Evolutionary conservation across 2,797 vertebrate genomes (phyloP).

Genomic region (Labroides dimidiatus): DNA sequence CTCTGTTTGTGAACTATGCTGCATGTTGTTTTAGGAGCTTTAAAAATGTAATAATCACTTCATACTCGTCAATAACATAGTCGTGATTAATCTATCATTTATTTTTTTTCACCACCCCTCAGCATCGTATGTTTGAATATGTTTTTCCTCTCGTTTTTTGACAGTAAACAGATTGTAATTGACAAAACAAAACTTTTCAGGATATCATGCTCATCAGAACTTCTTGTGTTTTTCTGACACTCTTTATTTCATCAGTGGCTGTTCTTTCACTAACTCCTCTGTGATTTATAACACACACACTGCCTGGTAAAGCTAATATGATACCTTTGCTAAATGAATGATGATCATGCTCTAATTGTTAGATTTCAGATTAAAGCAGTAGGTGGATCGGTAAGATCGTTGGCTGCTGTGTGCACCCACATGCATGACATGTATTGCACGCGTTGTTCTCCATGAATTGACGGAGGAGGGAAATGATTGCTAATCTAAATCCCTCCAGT

Average conservation of each 20-base stretch:
- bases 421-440: neutral
- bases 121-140: neutral
- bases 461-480: slow-evolving; percentile 1
- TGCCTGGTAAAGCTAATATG: neutral
- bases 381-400: neutral
- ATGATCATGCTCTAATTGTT: neutral
- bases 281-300: neutral
- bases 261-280: neutral
- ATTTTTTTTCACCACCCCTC: too few species aligned
- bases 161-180: neutral
- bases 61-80: too few species aligned
- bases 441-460: neutral
- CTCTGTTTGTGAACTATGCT: too few species aligned
- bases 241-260: neutral
- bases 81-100: too few species aligned
- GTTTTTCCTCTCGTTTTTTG: neutral
- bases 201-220: neutral
- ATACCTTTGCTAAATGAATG: neutral
- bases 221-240: neutral
- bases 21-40: too few species aligned
- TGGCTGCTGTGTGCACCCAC: slow-evolving; percentile 4
- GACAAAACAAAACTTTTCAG: neutral
- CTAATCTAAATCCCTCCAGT: slow-evolving; percentile 39
- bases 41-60: too few species aligned
- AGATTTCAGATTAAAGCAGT: neutral